Conservation (phyloP, 2,113 vertebrate species). For the Plecturocebus donacophilus region DNA sequence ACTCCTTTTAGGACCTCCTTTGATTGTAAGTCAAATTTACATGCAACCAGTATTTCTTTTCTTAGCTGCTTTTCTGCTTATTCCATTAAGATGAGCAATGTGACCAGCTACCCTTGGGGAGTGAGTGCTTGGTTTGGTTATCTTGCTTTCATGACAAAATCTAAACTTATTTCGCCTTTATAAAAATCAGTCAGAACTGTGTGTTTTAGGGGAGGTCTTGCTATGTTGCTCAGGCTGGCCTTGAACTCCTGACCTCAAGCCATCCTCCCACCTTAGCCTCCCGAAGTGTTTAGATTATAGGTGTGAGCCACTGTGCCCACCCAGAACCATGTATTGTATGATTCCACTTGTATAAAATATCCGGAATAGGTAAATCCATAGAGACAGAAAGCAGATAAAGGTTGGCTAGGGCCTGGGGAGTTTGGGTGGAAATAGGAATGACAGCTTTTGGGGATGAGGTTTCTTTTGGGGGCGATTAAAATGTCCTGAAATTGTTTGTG, state of each 20-base stretch:
- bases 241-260: too few relatives aligned
- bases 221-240: too few relatives aligned
- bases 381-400: not conserved
- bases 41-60: not conserved
- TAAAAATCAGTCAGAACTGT: not conserved
- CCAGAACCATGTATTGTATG: not conserved
- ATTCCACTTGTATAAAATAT: not conserved
- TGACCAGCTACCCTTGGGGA: not conserved
- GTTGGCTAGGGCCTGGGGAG: not conserved
- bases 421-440: not conserved
- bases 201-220: too few relatives aligned
- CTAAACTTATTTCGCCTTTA: not conserved
- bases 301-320: too few relatives aligned
- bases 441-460: not conserved
- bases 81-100: not conserved
- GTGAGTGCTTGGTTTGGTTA: not conserved
- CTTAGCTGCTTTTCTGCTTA: not conserved
- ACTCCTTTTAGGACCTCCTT: not conserved
- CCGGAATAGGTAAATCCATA: not conserved
- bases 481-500: conserved; percentile 15
- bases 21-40: not conserved
- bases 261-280: too few relatives aligned
- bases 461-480: not conserved
- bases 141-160: not conserved
- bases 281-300: too few relatives aligned